Evolutionary conservation across 2,888 invertebrate genomes (phyloP).

Genomic region (Myopa testacea): DNA sequence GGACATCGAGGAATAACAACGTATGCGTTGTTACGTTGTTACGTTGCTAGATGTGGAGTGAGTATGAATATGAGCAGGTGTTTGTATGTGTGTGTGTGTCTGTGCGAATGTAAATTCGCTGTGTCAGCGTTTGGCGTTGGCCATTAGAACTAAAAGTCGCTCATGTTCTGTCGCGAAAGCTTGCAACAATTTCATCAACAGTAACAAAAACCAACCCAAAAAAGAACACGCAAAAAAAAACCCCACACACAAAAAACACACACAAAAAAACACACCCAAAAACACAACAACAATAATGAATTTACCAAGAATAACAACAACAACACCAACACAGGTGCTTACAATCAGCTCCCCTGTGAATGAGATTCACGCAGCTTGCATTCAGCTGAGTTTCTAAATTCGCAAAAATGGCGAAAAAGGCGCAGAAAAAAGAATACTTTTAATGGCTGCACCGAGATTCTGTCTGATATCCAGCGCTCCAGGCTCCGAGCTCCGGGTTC

Average conservation of each 20-base stretch:
- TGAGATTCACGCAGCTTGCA: background rate
- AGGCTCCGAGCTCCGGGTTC: background rate
- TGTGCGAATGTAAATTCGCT: background rate
- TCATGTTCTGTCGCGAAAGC: background rate
- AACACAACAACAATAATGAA: too few species aligned
- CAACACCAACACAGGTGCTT: background rate
- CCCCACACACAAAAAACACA: background rate
- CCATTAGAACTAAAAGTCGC: conserved; percentile 20
- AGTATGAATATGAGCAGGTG: background rate
- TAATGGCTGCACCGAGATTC: background rate
- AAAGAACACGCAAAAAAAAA: too few species aligned
- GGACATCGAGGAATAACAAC: too few species aligned
- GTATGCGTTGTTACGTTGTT: too few species aligned
- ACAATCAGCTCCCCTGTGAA: background rate
- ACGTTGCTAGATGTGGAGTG: too few species aligned
- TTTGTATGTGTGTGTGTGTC: conserved; percentile 7
- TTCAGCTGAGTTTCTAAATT: conserved; percentile 4
- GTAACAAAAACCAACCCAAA: background rate
- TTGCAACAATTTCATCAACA: conserved; percentile 8
- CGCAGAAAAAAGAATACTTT: background rate
- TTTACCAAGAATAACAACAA: background rate
- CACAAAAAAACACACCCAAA: too few species aligned
- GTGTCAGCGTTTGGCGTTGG: background rate
- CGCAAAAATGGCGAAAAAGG: background rate
- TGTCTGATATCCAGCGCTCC: too few species aligned